Evolutionary conservation across 1,140 invertebrate genomes (phyloP), one percentile per base, ranked within the genome.

Genomic region (Ceratina calcarata): DNA sequence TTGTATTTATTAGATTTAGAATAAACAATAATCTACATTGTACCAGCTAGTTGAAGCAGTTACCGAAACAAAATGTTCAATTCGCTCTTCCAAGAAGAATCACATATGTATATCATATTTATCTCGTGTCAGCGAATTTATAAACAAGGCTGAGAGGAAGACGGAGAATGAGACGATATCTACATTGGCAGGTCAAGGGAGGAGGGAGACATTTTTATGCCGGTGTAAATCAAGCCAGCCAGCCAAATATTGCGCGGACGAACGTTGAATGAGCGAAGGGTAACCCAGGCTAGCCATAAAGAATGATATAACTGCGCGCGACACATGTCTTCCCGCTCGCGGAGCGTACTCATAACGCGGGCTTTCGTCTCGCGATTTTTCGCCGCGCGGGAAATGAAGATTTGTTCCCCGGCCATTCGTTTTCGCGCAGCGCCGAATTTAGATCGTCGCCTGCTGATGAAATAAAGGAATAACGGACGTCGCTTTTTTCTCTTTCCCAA

Each of bases 231-330:
- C 92, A 93, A 85, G 74, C 58, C 69, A 49, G 84, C 86, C 75
- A 77, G 76, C 85, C 90, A 90, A 92, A 92, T 92, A 93, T 91
- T 90, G 86, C 81, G 69, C 60, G 55, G 61, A 68, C 81, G 81
- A 69, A 53, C 68, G 86, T 70, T 82, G 89, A 88, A 89, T 86
- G 87, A 87, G 91, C 87, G 79, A 88, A 87, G 90, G 90, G 90
- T 84, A 89, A 45, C 37, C 68, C 67, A 62, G 60, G 77, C 74
- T 86, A 72, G 90, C 87, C 88, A 92, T 93, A 93, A 93, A 93
- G 91, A 91, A 93, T 91, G 91, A 93, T 93, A 93, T 91, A 92
- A 92, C 89, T 92, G 88, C 88, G 87, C 87, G 90, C 91, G 92
- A 93, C 92, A 93, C 89, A 92, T 93, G 92, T 92, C 91, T 90